Conservation (phyloP, 2,797 vertebrate genomes). For the Coranthus polyacanthus region DNA sequence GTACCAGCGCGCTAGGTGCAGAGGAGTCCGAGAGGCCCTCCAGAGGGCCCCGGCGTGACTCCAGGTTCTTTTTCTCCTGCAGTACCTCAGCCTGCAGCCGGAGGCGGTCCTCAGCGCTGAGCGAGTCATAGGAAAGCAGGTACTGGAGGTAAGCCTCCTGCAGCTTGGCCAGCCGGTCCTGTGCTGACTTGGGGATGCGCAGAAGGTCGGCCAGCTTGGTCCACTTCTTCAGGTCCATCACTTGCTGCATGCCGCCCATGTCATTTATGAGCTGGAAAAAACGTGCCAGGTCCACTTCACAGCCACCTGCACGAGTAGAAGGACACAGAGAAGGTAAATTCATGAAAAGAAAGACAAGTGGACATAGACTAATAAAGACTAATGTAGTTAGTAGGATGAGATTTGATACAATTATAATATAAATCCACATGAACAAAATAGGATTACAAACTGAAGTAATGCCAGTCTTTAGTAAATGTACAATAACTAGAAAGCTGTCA, state of each 20-base stretch:
- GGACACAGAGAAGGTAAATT: slow-evolving; percentile 45
- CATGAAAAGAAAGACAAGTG: background rate
- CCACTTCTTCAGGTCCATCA: slow-evolving; percentile 99
- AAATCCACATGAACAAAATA: too few species aligned
- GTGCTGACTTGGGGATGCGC: slow-evolving; percentile 97
- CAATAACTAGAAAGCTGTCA: too few species aligned
- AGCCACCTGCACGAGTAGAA: slow-evolving; percentile 88
- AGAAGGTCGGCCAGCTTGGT: slow-evolving; percentile 97
- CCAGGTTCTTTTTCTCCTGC: slow-evolving; percentile 94
- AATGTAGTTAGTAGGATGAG: too few species aligned
- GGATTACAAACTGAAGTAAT: too few species aligned
- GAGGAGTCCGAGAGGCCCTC: slow-evolving; percentile 93
- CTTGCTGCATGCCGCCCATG: slow-evolving; percentile 99
- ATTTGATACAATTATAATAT: too few species aligned
- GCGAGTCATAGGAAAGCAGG: slow-evolving; percentile 97
- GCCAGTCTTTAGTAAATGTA: too few species aligned
- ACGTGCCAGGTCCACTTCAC: slow-evolving; percentile 98
- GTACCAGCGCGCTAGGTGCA: slow-evolving; percentile 86
- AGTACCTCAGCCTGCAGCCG: slow-evolving; percentile 93
- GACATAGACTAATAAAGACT: background rate
- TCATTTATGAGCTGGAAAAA: slow-evolving; percentile 99
- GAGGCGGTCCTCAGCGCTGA: slow-evolving; percentile 92
- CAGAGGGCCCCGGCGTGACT: slow-evolving; percentile 93
- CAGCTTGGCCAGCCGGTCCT: slow-evolving; percentile 98
- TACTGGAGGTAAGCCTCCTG: slow-evolving; percentile 99